phyloP scores from a whole-genome alignment of 2,888 invertebrate genomes.

The Nomada fabriciana region DNA sequence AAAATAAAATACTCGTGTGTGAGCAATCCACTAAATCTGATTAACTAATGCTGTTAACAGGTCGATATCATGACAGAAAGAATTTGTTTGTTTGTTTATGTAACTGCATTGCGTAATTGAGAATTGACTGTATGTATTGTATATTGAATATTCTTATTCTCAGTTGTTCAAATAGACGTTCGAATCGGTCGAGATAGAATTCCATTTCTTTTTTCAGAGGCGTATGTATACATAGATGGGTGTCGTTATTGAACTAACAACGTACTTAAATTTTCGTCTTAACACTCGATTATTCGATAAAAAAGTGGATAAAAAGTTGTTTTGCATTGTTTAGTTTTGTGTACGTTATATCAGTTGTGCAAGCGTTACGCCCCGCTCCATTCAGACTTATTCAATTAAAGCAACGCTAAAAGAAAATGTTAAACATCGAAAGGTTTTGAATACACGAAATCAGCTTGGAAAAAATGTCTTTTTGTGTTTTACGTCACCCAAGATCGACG shows the following conservation, averaged over 20 bases:
- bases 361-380: constrained; percentile 6
- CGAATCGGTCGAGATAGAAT: neutral
- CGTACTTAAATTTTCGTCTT: neutral
- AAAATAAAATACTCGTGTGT: constrained; percentile 47
- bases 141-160: constrained; percentile 2
- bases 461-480: constrained; percentile 32
- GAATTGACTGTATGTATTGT: constrained; percentile 41
- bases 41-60: constrained; percentile 37
- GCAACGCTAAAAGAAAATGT: neutral
- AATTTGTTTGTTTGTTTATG: constrained; percentile 6
- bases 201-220: neutral
- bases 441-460: constrained; percentile 10
- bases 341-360: constrained; percentile 12
- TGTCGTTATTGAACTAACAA: constrained; percentile 10
- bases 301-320: constrained; percentile 22
- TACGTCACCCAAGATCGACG: constrained; percentile 8
- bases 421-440: constrained; percentile 19
- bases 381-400: constrained; percentile 22
- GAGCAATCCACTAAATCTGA: constrained; percentile 43
- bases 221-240: neutral
- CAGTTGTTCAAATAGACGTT: neutral
- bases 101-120: constrained; percentile 27
- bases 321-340: neutral
- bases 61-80: constrained; percentile 36
- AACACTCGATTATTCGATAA: constrained; percentile 13